Evolutionary conservation across 2,888 invertebrate species (phyloP), one percentile per base, ranked within the genome.

Genomic region (Xestoiulus laeticollis): DNA sequence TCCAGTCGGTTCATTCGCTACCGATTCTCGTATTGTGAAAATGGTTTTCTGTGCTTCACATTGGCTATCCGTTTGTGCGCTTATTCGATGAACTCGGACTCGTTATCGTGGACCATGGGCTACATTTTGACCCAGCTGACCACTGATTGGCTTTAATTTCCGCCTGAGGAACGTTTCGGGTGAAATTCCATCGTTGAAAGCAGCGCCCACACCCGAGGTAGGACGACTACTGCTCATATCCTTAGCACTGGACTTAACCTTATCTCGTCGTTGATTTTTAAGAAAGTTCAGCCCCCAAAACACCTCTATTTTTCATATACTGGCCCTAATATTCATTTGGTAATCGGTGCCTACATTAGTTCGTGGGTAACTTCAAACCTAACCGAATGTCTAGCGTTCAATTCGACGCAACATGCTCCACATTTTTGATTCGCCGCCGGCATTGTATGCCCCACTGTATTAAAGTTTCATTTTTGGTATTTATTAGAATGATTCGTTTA

Each of bases 181-280:
- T 14, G 30, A 78, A 8, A 78, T 78, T 30, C 78, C 78, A 30
- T 78, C 78, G 78, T 78, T 14, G 78, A 78, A 78, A 78, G 30
- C 78, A 30, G 78, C 78, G 78, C 78, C 78, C 78, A 78, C 78
- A 78, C 78, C 78, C 78, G 78, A 78, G 78, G 78, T 78, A 78
- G 78, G 78, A 78, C 30, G 78, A 78, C 78, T 78, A 30, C 78
- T 78, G 78, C 78, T 78, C 78, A 78, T 78, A 14, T 30, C 30
- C 10, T 78, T 26, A 78, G 8, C 78, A 26, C 14, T 30, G 30
- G n/a, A 14, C 48, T 78, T 78, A 30, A 8, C 78, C 30, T 30
- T 78, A 78, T 78, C 30, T n/a, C 10, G 10, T 1, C 8, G 10
- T 0, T 14, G 78, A 30, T 78, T 78, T 78, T 30, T 30, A 22